A percentile compares a stretch with the other conserved stretches of the same genome.
Conservation (phyloP, 1,140 invertebrate genomes). For the Neotoxoptera formosana region DNA sequence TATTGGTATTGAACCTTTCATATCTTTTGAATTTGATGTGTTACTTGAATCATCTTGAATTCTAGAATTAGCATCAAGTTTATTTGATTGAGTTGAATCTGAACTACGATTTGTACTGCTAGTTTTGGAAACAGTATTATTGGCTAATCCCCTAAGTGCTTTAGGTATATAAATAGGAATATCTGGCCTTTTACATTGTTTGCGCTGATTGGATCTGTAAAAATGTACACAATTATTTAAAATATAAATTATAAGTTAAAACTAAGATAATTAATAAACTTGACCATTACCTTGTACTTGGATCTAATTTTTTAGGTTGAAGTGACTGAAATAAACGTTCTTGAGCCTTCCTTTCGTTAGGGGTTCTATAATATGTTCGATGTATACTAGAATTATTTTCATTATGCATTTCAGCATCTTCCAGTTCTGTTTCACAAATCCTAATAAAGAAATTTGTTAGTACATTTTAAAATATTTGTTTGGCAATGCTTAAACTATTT, state of each 20-base stretch:
- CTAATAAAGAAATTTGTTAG: background rate
- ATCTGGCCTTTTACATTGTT: conserved; percentile 70
- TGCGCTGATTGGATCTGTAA: conserved; percentile 25
- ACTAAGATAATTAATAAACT: background rate
- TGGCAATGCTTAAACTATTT: background rate
- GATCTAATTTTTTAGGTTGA: background rate
- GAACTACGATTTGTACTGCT: background rate
- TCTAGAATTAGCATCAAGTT: background rate
- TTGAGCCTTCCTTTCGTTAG: conserved; percentile 43
- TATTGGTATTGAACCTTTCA: background rate
- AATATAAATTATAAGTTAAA: background rate
- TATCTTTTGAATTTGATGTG: background rate
- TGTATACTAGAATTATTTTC: background rate
- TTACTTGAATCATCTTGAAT: background rate
- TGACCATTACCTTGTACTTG: background rate
- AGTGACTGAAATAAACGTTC: conserved; percentile 42
- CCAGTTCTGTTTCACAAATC: background rate
- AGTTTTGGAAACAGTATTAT: background rate
- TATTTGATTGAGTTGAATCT: background rate
- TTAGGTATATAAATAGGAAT: conserved; percentile 79
- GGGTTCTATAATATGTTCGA: conserved; percentile 35
- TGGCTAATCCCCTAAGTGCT: conserved; percentile 64
- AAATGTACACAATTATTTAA: background rate
- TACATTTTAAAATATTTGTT: background rate
- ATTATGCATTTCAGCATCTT: background rate